phyloP scores from a whole-genome alignment of 2,113 vertebrate genomes.

The Cettia cetti region DNA sequence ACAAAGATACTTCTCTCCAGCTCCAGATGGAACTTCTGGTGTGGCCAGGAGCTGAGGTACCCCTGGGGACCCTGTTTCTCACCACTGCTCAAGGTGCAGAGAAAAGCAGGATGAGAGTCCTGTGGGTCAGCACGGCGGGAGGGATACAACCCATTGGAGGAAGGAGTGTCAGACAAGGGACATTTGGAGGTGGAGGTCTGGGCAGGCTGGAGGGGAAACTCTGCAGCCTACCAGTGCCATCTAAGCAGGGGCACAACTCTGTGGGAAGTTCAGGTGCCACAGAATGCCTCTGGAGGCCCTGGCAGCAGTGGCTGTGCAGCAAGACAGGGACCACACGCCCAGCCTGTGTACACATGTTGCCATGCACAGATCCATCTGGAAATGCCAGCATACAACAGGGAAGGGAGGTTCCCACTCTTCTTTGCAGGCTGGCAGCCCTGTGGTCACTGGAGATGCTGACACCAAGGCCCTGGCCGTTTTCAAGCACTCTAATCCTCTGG shows the following conservation, averaged over 20 bases:
- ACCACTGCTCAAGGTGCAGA: not conserved
- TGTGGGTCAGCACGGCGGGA: not conserved
- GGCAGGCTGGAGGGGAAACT: not conserved
- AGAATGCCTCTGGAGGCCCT: not conserved
- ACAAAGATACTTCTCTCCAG: not conserved
- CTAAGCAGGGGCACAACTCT: not conserved
- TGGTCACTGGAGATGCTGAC: accelerated
- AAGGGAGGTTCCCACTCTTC: not conserved
- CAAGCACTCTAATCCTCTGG: not conserved
- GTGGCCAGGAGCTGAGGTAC: not conserved
- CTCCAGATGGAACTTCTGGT: not conserved
- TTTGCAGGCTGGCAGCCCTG: not conserved
- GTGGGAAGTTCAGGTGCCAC: not conserved
- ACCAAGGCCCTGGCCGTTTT: not conserved
- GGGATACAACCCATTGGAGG: not conserved
- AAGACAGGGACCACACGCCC: accelerated
- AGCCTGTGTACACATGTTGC: not conserved
- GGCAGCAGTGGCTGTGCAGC: not conserved
- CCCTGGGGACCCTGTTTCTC: not conserved
- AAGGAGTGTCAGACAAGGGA: not conserved
- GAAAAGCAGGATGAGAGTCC: not conserved
- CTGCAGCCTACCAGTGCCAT: not conserved
- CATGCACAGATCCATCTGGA: not conserved
- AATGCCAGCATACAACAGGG: not conserved
- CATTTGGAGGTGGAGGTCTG: not conserved